Evolutionary conservation across 1,140 invertebrate genomes (phyloP), one percentile per base, ranked within the genome.

Genomic region (Sminthurinus signatus): DNA sequence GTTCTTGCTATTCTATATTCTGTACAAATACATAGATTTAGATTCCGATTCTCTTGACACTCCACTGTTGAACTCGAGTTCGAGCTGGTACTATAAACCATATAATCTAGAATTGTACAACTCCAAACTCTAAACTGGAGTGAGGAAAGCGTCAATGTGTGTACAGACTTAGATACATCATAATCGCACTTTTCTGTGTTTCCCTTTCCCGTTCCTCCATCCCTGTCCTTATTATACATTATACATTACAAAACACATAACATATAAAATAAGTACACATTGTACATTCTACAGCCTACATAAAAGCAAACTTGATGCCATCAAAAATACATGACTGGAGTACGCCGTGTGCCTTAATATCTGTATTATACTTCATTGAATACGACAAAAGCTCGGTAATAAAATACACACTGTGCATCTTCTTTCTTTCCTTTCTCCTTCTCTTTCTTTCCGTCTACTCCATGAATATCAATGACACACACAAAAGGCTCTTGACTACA

Each of bases 261-360:
- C n/a, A n/a, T n/a, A n/a, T n/a, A n/a, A n/a, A n/a, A n/a, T n/a
- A n/a, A n/a, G n/a, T n/a, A n/a, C n/a, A n/a, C n/a, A n/a, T n/a
- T n/a, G n/a, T n/a, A n/a, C n/a, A n/a, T n/a, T n/a, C n/a, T n/a
- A n/a, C n/a, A n/a, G n/a, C n/a, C n/a, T n/a, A n/a, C n/a, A n/a
- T n/a, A n/a, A n/a, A n/a, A n/a, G n/a, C 50, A 32, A 54, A 54
- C 60, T 50, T 55, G 36, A 63, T 63, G 52, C 44, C 51, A 66
- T 66, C 58, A 66, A 62, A 66, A 61, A 66, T 61, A 42, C 52
- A 52, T 66, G 58, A 66, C 59, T 50, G n/a, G 51, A 12, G 36
- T 61, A 39, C 59, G 51, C 64, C 61, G 28, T 55, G 59, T 25
- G 29, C 36, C 29, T 60, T 55, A 66, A 66, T 61, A 65, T 54